A percentile compares a stretch with the other conserved stretches of the same genome.
These are phyloP conservation scores for Epiblema foenella DNA, from an alignment of 2,888 invertebrate species.

Conservation along the genomic window DNA sequence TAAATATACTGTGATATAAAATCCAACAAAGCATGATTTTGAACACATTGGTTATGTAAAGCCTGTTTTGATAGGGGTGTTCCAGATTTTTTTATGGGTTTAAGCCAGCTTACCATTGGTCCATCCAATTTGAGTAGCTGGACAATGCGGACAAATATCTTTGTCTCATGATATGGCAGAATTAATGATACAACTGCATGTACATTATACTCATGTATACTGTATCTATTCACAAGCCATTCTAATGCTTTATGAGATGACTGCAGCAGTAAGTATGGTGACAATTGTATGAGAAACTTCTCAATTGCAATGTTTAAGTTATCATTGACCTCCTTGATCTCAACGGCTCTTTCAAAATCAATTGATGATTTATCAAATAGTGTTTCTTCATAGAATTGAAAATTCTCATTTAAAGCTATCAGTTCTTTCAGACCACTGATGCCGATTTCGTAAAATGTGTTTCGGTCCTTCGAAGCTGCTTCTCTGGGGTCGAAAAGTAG, in stretches of 20 bases:
- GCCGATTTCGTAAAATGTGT: constrained; percentile 95
- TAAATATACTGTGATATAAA: constrained; percentile 66
- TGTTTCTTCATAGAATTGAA: constrained; percentile 89
- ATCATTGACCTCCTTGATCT: constrained; percentile 89
- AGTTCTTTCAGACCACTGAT: constrained; percentile 93
- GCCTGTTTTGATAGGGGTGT: constrained; percentile 89
- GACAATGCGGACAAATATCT: constrained; percentile 92
- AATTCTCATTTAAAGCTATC: constrained; percentile 88
- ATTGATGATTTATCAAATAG: constrained; percentile 92
- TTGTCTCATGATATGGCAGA: constrained; percentile 97
- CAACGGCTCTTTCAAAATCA: constrained; percentile 92
- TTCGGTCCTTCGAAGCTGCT: constrained; percentile 93
- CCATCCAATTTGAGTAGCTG: constrained; percentile 89
- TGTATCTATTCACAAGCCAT: constrained; percentile 96
- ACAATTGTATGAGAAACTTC: constrained; percentile 91
- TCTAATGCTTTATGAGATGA: constrained; percentile 95
- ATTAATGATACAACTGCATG: constrained; percentile 92
- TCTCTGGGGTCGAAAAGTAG: constrained; percentile 95
- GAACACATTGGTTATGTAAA: constrained; percentile 89
- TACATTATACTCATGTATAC: constrained; percentile 94
- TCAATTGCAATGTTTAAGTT: constrained; percentile 90
- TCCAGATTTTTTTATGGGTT: constrained; percentile 89
- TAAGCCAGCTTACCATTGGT: constrained; percentile 91
- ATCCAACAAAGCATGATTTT: constrained; percentile 68
- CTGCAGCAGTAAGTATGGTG: constrained; percentile 95